Conservation (phyloP, 2,797 vertebrate genomes). For the Lophotriccus pileatus region DNA sequence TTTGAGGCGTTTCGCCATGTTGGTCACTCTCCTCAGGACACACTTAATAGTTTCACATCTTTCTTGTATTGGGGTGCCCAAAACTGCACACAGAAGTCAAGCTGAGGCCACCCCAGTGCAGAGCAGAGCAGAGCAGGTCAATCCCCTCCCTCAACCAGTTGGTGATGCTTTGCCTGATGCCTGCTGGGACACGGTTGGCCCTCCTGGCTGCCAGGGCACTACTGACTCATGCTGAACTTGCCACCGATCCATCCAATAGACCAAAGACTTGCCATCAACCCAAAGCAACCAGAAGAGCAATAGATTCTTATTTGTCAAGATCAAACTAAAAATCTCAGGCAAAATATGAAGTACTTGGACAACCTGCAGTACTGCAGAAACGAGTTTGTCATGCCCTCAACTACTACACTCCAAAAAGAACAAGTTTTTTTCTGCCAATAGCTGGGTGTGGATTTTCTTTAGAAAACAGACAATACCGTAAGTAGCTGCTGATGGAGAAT, state of each 20-base stretch:
- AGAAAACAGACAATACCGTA: neutral
- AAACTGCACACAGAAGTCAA: rapidly evolving
- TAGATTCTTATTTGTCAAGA: neutral
- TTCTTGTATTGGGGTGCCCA: neutral
- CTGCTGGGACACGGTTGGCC: rapidly evolving
- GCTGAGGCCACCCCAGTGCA: rapidly evolving
- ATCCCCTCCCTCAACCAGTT: rapidly evolving
- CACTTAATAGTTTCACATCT: neutral
- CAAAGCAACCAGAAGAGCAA: neutral
- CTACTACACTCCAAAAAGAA: neutral
- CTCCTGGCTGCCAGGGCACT: neutral
- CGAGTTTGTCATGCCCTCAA: neutral
- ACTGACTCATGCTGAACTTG: neutral
- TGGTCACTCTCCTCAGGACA: neutral
- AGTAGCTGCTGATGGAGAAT: neutral
- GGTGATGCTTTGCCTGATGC: neutral
- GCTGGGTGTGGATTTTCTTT: neutral
- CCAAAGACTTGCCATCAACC: neutral
- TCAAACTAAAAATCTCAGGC: neutral
- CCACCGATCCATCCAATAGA: neutral
- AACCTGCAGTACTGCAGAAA: neutral
- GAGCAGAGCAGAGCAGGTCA: neutral
- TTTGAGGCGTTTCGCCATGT: neutral
- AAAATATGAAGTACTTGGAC: neutral
- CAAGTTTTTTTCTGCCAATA: neutral